Evolutionary conservation across 2,797 vertebrate genomes (phyloP), one percentile per base, ranked within the genome.

Genomic region (Anisognathus igniventris): DNA sequence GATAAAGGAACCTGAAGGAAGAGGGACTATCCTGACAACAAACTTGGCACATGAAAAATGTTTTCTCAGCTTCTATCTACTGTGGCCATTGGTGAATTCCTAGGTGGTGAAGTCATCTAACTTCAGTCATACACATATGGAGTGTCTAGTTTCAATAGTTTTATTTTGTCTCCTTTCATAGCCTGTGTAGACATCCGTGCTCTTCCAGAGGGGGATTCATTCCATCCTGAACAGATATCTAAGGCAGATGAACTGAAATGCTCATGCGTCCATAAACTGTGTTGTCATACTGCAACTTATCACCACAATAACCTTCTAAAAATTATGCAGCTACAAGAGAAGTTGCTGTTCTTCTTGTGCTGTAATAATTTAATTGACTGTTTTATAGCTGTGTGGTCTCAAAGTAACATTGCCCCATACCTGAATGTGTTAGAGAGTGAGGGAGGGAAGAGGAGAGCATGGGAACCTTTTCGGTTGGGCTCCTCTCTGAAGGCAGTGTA

Each of bases 1-100:
- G 16, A 50, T 65, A 77, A 86, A 71, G 33, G 17, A 31, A 48
- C 7, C 7, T 60, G 40, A 67, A 86, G 28, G 48, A 70, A 65
- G 23, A 75, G 5, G 2, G 3, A 27, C 40, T 6, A 18, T 57
- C 20, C 13, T 56, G 71, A 62, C 83, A 54, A 60, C 23, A 58
- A 64, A 17, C 8, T 28, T 58, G 47, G 8, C 30, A 42, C 3
- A 3, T 19, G 18, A 4, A 12, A 75, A 68, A 35, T 0, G 0
- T 73, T 88, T 90, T 83, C 40, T 65, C 30, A 80, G 21, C 33
- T 86, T 33, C 44, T 24, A n/a, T 68, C 23, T 77, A 21, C 51
- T 30, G 28, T 22, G 19, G 19, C n/a, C 27, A 1, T 48, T 65
- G 14, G 3, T 75, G 50, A 74, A 64, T 84, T 81, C 45, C 31